Percentiles rank a stretch among this genome's conserved stretches.
These are phyloP conservation scores for Sebastes miniatus DNA, from an alignment of 2,797 vertebrate species.

Conservation along the genomic window DNA sequence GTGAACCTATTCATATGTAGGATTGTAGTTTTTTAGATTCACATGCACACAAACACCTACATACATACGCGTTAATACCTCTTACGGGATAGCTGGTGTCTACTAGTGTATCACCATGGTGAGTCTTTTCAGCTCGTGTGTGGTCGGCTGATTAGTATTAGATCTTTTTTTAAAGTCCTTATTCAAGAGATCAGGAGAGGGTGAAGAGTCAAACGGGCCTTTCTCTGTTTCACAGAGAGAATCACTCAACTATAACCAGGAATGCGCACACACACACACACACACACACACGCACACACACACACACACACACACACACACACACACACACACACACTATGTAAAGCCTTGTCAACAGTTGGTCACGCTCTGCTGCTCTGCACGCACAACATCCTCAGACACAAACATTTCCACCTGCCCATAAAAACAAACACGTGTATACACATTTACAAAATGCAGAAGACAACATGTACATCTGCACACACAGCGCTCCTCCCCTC, in stretches of 20 bases:
- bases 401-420: slow-evolving; percentile 8
- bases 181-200: slow-evolving; percentile 52
- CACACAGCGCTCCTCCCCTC: slow-evolving; percentile 13
- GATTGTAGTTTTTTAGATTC: not conserved
- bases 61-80: not conserved
- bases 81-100: not conserved
- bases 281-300: not conserved
- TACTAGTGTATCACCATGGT: not conserved
- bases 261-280: slow-evolving; percentile 29
- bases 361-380: not conserved
- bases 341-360: slow-evolving; percentile 2
- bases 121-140: not conserved
- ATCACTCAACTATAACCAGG: slow-evolving; percentile 55
- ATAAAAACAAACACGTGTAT: not conserved
- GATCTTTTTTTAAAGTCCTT: slow-evolving; percentile 28
- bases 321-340: not conserved
- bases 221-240: slow-evolving; percentile 33
- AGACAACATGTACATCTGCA: not conserved
- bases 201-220: slow-evolving; percentile 65
- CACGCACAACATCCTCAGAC: slow-evolving; percentile 1
- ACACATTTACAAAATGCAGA: not conserved
- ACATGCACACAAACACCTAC: not conserved
- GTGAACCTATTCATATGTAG: rapidly evolving
- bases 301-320: slow-evolving; percentile 7
- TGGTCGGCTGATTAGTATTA: slow-evolving; percentile 37